A percentile compares a stretch with the other conserved stretches of the same genome.
These are phyloP conservation scores for Andrena haemorrhoa DNA, from an alignment of 2,888 invertebrate species.

Conservation along the genomic window DNA sequence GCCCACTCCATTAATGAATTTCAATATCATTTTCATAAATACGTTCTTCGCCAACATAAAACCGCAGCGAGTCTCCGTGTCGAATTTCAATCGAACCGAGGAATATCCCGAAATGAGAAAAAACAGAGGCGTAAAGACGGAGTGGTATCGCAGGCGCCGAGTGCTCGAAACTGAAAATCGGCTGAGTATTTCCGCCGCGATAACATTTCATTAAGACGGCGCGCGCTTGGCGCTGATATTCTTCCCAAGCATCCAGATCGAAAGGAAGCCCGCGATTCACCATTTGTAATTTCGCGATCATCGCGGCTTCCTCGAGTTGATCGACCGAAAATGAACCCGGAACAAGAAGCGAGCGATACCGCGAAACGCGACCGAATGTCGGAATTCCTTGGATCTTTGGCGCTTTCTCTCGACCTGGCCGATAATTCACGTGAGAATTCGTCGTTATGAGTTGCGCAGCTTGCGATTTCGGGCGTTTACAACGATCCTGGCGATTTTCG, in stretches of 20 bases:
- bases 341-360: neutral
- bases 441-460: neutral
- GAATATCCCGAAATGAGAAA: neutral
- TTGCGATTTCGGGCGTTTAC: neutral
- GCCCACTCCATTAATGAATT: too few species aligned
- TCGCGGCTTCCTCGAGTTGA: neutral
- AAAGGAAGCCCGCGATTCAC: neutral
- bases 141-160: neutral
- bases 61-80: neutral
- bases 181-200: neutral
- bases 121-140: neutral
- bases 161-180: neutral
- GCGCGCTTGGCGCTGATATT: neutral
- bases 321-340: conserved; percentile 15
- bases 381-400: conserved; percentile 14
- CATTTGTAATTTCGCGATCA: neutral
- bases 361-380: conserved; percentile 17
- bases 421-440: conserved; percentile 25
- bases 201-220: neutral
- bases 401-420: conserved; percentile 16
- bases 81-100: neutral
- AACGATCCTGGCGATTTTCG: neutral
- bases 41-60: neutral
- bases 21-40: too few species aligned
- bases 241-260: neutral